These are phyloP conservation scores for Blastobasis lacticolella DNA, from an alignment of 2,888 invertebrate species.

Conservation along the genomic window DNA sequence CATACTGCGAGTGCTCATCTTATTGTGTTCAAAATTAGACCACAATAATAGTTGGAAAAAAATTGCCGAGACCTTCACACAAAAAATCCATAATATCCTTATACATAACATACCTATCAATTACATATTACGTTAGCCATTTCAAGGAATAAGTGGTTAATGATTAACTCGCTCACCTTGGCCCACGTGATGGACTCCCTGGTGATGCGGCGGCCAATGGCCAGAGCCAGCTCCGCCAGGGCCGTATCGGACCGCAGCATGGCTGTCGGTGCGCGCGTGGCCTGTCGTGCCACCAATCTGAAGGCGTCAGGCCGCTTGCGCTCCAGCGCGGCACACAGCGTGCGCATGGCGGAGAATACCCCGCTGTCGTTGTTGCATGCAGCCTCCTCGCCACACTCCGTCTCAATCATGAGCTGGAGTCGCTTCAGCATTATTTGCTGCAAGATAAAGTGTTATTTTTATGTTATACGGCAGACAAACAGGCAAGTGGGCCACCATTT, in stretches of 20 bases:
- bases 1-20: no score
- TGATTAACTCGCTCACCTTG: constrained; percentile 64
- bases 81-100: no score
- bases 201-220: constrained; percentile 82
- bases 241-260: constrained; percentile 76
- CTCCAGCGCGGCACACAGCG: constrained; percentile 82
- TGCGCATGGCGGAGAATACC: constrained; percentile 54
- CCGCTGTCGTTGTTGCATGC: constrained; percentile 61
- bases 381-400: constrained; percentile 71
- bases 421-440: constrained; percentile 65
- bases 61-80: no score
- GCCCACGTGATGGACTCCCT: constrained; percentile 85
- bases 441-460: constrained; percentile 7
- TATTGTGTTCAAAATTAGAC: no score
- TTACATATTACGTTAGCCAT: no score
- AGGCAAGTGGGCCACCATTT: no score
- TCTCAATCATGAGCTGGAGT: constrained; percentile 63
- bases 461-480: background rate
- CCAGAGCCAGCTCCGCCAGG: constrained; percentile 76
- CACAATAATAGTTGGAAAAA: no score
- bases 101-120: no score
- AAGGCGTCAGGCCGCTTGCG: constrained; percentile 84
- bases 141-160: no score
- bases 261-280: constrained; percentile 75
- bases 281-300: constrained; percentile 81